A percentile compares a stretch with the other conserved stretches of the same genome.
Evolutionary conservation across 2,113 vertebrate species (phyloP).

Genomic region (Cichladusa arquata): DNA sequence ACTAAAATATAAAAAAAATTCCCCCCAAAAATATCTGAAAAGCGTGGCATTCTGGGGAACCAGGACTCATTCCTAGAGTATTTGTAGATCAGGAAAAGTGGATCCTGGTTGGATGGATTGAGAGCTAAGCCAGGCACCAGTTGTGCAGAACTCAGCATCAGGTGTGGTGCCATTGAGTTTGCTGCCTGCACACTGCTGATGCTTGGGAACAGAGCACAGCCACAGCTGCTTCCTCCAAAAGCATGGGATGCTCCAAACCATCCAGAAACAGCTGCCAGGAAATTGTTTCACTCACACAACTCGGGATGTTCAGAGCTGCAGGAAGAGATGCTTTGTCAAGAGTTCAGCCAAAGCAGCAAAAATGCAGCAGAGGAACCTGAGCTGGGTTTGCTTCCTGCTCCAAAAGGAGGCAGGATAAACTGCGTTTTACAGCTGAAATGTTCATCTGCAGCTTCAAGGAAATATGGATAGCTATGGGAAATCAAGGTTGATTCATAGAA

Average conservation of each 20-base stretch:
- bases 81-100: conserved; percentile 4
- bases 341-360: neutral
- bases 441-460: neutral
- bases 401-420: neutral
- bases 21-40: neutral
- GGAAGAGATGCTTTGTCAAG: neutral
- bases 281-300: neutral
- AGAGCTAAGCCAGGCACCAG: neutral
- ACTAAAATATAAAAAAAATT: no score
- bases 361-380: neutral
- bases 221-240: neutral
- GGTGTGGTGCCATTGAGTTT: neutral
- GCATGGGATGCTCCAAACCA: conserved; percentile 7
- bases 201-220: neutral
- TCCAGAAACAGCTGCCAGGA: neutral
- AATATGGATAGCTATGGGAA: neutral
- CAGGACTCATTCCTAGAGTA: neutral
- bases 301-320: neutral
- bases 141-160: neutral
- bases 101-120: conserved; percentile 9
- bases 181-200: neutral
- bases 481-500: neutral
- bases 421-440: neutral
- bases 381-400: neutral
- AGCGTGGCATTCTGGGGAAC: neutral